A percentile compares a stretch with the other conserved stretches of the same genome.
phyloP scores from a whole-genome alignment of 2,888 invertebrate genomes.

The Zaprionus obscuricornis region DNA sequence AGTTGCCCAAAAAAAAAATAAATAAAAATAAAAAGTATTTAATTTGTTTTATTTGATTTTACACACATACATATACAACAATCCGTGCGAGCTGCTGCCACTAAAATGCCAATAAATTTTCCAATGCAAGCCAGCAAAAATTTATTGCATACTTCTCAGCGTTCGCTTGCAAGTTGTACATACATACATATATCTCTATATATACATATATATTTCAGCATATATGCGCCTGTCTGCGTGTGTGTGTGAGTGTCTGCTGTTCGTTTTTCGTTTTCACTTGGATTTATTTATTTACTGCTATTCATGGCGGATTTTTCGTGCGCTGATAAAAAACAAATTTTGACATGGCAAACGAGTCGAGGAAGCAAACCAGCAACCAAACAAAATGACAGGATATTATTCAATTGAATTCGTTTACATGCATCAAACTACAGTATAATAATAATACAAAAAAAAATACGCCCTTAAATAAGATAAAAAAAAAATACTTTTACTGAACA shows the following conservation, averaged over 20 bases:
- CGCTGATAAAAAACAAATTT: conserved; percentile 72
- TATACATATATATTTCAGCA: not conserved
- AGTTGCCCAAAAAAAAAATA: conserved; percentile 31
- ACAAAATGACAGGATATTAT: conserved; percentile 81
- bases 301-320: conserved; percentile 58
- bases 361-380: conserved; percentile 35
- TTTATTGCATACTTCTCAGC: conserved; percentile 68
- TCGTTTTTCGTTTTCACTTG: conserved; percentile 22
- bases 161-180: no score
- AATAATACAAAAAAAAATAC: conserved; percentile 59
- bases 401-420: conserved; percentile 81
- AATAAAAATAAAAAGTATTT: conserved; percentile 61
- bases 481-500: conserved; percentile 12
- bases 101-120: conserved; percentile 78
- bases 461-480: conserved; percentile 47
- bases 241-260: conserved; percentile 1
- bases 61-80: conserved; percentile 14
- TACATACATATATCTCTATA: no score
- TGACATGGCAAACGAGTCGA: conserved; percentile 62
- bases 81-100: conserved; percentile 49
- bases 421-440: conserved; percentile 74
- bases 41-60: conserved; percentile 60
- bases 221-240: not conserved
- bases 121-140: conserved; percentile 51
- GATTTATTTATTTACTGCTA: conserved; percentile 72